phyloP scores from a whole-genome alignment of 2,797 vertebrate genomes.

The Paratrypauchen microcephalus region DNA sequence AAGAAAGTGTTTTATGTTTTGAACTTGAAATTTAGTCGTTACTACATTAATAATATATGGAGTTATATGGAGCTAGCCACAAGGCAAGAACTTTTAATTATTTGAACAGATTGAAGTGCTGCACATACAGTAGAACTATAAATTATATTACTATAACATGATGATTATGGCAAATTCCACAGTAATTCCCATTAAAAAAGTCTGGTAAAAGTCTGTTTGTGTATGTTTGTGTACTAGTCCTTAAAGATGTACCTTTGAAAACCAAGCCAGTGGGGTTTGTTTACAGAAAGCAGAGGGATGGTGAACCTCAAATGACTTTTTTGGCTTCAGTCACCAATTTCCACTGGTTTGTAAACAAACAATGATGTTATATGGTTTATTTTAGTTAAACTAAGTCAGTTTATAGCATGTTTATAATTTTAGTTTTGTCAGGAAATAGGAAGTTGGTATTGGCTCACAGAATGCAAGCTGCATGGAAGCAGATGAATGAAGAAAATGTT shows the following conservation, averaged over 20 bases:
- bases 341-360: constrained; percentile 20
- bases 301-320: constrained; percentile 46
- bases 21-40: not conserved
- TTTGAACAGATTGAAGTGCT: not conserved
- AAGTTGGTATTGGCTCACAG: not conserved
- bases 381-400: not conserved
- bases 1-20: not conserved
- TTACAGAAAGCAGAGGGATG: constrained; percentile 42
- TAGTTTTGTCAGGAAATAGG: not conserved
- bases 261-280: constrained; percentile 54
- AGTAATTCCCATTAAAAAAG: not conserved
- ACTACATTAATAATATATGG: too few species aligned
- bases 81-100: too few species aligned
- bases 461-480: not conserved
- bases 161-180: too few species aligned
- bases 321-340: constrained; percentile 39
- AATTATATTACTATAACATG: too few species aligned
- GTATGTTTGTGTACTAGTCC: too few species aligned
- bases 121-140: too few species aligned
- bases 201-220: constrained; percentile 17
- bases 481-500: not conserved
- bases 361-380: not conserved
- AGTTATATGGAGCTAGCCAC: too few species aligned
- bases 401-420: not conserved
- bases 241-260: constrained; percentile 27